Percentiles rank a stretch among this genome's conserved stretches.
Evolutionary conservation across 2,113 vertebrate genomes (phyloP).

Genomic region (Amblyopsis rosae): DNA sequence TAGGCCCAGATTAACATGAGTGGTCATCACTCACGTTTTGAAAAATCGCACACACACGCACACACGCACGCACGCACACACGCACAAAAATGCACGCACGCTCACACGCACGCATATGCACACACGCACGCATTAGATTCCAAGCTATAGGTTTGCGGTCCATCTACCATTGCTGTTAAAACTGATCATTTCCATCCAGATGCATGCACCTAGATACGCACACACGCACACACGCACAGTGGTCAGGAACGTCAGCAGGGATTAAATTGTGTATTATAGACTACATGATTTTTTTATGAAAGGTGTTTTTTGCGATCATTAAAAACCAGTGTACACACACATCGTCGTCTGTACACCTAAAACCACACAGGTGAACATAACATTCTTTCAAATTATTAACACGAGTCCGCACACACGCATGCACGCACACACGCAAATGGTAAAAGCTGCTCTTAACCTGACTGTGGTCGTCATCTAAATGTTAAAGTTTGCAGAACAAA

Average conservation of each 20-base stretch:
- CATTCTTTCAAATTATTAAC: constrained; percentile 56
- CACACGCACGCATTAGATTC: neutral
- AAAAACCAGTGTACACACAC: constrained; percentile 9
- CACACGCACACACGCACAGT: neutral
- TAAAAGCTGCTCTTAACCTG: constrained; percentile 31
- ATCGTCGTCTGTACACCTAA: constrained; percentile 7
- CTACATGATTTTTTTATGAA: constrained; percentile 67
- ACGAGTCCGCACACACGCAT: neutral
- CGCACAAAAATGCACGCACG: constrained; percentile 1
- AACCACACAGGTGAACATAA: constrained; percentile 51
- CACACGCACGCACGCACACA: neutral
- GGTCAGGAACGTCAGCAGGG: constrained; percentile 35
- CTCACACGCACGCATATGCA: constrained; percentile 5
- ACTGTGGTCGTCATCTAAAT: constrained; percentile 1
- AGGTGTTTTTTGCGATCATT: constrained; percentile 64
- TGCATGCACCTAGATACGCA: neutral
- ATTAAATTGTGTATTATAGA: constrained; percentile 44
- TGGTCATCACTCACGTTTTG: too few species aligned
- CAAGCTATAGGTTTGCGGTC: neutral
- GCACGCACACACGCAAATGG: constrained; percentile 6
- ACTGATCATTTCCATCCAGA: neutral
- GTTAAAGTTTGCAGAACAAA: neutral
- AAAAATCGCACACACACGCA: neutral
- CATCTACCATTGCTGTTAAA: neutral
- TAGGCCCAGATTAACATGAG: too few species aligned